Evolutionary conservation across 2,888 invertebrate species (phyloP).

Genomic region (Poecilus cupreus): DNA sequence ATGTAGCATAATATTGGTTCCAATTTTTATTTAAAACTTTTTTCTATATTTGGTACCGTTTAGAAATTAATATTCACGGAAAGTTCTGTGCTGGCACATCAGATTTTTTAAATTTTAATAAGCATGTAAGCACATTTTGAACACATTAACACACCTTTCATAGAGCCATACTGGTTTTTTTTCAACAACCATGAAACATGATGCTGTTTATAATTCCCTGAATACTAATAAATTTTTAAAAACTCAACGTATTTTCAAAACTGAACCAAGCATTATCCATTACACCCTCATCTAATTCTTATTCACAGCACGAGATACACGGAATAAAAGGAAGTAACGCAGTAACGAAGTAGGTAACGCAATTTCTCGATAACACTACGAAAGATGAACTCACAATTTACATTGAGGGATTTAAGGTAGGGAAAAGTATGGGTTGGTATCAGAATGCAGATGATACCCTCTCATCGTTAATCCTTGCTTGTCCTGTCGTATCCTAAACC

Average conservation of each 20-base stretch:
- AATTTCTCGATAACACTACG: not conserved
- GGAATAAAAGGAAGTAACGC: constrained; percentile 1
- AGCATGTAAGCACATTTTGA: too few species aligned
- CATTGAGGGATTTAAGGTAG: not conserved
- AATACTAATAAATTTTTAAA: not conserved
- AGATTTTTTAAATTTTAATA: too few species aligned
- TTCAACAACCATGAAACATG: not conserved
- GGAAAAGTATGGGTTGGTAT: not conserved
- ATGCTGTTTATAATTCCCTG: too few species aligned
- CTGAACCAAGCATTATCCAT: constrained; percentile 1
- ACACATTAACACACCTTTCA: too few species aligned
- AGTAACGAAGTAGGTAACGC: constrained; percentile 17
- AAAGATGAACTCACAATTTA: not conserved
- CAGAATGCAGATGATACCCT: not conserved
- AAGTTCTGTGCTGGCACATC: too few species aligned
- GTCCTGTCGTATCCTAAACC: not conserved
- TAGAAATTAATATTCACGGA: too few species aligned
- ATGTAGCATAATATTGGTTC: too few species aligned
- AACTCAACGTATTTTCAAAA: not conserved
- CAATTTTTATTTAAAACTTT: too few species aligned
- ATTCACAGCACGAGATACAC: not conserved
- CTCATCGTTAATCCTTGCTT: not conserved
- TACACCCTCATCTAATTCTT: not conserved
- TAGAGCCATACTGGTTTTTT: too few species aligned
- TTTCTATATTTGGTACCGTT: too few species aligned